phyloP scores from a whole-genome alignment of 2,888 invertebrate species.

The Amiota mariae region DNA sequence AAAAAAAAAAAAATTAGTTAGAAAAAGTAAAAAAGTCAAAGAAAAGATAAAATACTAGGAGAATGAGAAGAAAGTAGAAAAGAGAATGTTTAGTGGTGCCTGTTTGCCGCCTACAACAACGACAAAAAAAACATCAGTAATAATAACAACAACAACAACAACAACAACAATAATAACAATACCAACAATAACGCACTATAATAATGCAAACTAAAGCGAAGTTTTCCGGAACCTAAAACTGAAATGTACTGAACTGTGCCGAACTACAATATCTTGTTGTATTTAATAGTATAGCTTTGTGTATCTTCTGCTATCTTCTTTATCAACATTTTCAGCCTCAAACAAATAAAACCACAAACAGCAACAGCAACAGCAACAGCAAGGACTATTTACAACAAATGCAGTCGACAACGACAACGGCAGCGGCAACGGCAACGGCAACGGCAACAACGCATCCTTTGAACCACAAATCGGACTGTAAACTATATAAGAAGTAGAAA shows the following conservation, averaged over 20 bases:
- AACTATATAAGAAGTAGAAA: not conserved
- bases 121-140: not conserved
- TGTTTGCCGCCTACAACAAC: constrained; percentile 46
- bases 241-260: constrained; percentile 50
- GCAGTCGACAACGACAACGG: not conserved
- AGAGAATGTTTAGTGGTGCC: constrained; percentile 44
- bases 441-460: constrained; percentile 64
- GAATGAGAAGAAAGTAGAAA: constrained; percentile 52
- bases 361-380: not conserved
- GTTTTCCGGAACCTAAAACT: constrained; percentile 53
- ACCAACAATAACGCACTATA: constrained; percentile 38
- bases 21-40: constrained; percentile 36
- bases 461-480: constrained; percentile 55
- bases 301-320: too few species aligned
- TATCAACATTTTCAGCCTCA: too few species aligned
- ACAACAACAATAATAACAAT: constrained; percentile 23
- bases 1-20: constrained; percentile 31
- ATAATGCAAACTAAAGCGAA: constrained; percentile 41
- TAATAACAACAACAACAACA: constrained; percentile 23
- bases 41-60: constrained; percentile 44
- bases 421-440: too few species aligned
- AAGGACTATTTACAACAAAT: not conserved
- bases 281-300: too few species aligned
- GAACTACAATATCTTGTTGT: too few species aligned
- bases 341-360: too few species aligned